A percentile compares a stretch with the other conserved stretches of the same genome.
These are phyloP conservation scores for Drosophila subsilvestris DNA, from an alignment of 2,888 invertebrate genomes.

Conservation along the genomic window DNA sequence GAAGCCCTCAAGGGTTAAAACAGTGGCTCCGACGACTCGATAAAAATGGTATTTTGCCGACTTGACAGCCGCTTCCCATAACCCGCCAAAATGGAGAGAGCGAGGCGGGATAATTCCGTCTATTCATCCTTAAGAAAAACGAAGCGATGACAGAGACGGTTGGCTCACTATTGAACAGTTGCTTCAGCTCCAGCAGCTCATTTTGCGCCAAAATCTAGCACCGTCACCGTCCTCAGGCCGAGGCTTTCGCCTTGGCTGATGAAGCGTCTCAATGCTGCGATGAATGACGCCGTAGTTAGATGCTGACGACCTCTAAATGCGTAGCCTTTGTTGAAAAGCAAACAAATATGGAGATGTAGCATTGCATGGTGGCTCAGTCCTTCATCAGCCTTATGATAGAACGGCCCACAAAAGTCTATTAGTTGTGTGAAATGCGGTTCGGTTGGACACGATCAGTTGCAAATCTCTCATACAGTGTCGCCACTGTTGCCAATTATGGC, in stretches of 20 bases:
- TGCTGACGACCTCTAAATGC: slow-evolving; percentile 26
- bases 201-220: slow-evolving; percentile 37
- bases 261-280: slow-evolving; percentile 39
- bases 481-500: too few species aligned
- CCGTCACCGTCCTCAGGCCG: slow-evolving; percentile 15
- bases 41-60: background rate
- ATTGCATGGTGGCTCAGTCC: slow-evolving; percentile 30
- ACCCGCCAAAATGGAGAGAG: background rate
- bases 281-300: slow-evolving; percentile 26
- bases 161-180: background rate
- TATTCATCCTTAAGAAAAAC: background rate
- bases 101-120: background rate
- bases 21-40: background rate
- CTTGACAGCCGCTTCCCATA: background rate
- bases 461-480: slow-evolving; percentile 37
- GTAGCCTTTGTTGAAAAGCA: slow-evolving; percentile 38
- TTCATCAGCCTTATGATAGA: slow-evolving; percentile 7
- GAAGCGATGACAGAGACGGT: background rate
- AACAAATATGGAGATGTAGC: slow-evolving; percentile 27
- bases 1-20: background rate
- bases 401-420: background rate
- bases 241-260: slow-evolving; percentile 10
- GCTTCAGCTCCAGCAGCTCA: slow-evolving; percentile 26
- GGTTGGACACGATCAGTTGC: slow-evolving; percentile 24
- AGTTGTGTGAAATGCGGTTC: slow-evolving; percentile 19